A percentile compares a stretch with the other conserved stretches of the same genome.
These are phyloP conservation scores for Paraescarpia echinospica DNA, from an alignment of 1,140 invertebrate species.

Conservation along the genomic window DNA sequence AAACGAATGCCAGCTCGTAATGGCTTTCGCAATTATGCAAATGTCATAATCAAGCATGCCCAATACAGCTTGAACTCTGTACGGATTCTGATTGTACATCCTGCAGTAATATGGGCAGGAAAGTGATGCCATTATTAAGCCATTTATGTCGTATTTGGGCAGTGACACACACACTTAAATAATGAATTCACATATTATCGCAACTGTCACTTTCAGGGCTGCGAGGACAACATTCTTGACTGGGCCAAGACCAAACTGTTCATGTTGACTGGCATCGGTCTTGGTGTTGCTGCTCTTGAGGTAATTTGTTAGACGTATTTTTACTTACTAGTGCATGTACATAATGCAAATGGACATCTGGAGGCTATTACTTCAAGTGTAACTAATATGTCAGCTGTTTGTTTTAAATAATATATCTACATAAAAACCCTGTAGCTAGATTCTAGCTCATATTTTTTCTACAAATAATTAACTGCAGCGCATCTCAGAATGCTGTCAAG, in stretches of 20 bases:
- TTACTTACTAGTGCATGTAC: neutral
- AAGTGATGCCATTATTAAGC: no score
- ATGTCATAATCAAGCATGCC: no score
- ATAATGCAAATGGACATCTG: neutral
- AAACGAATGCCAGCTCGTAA: no score
- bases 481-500: neutral
- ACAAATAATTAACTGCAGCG: neutral
- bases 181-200: slow-evolving; percentile 8
- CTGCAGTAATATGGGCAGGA: no score
- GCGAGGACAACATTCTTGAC: slow-evolving; percentile 35
- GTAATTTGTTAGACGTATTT: slow-evolving; percentile 24
- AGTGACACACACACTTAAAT: neutral
- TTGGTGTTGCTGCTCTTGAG: slow-evolving; percentile 44
- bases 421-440: neutral
- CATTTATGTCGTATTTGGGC: no score
- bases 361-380: neutral
- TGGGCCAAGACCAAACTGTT: slow-evolving; percentile 39
- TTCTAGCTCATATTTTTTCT: neutral
- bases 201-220: slow-evolving; percentile 42
- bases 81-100: no score
- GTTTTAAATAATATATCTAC: neutral
- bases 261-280: slow-evolving; percentile 43
- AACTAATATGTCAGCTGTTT: neutral
- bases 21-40: no score
- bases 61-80: no score